Evolutionary conservation across 2,888 invertebrate species (phyloP), one percentile per base, ranked within the genome.

Genomic region (Kryphioiulus occultus): DNA sequence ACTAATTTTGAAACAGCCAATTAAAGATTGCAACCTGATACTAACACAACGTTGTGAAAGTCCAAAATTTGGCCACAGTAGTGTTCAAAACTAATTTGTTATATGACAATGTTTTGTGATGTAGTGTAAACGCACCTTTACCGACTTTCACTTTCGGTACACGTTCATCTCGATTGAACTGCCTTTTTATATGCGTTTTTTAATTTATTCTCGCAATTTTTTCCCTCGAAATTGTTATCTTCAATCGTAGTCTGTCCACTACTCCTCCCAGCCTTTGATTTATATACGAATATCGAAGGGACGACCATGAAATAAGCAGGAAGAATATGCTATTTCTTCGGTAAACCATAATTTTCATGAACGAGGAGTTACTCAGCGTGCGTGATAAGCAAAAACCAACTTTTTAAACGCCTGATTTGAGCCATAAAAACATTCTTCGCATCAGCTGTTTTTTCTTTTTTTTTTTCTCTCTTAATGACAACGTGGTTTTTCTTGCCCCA

Each of bases 401-500:
- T 68, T 68, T 12, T 68, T 53, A 53, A 53, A 68, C 59, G 59
- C 59, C 19, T 68, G 59, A 68, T 68, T 68, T 68, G 22, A 68
- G 22, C 59, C 22, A 22, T 68, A 68, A 68, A 68, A 22, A 68
- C 59, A 0, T 26, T 68, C 22, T 68, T 68, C 22, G 26, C 22
- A 22, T 68, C 22, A 22, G 22, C 22, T 9, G 59, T 26, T 68
- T 26, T 44, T 44, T 44, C 10, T 1, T 10, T 10, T 10, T n/a
- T 59, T 53, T 44, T 44, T 44, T 44, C 4, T 10, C 44, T 10
- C 4, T 59, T 59, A 7, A 59, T 59, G n/a, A 59, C 22, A 22
- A 22, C 59, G 3, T 59, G 59, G 3, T 19, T 53, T n/a, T 53
- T 53, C n/a, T 19, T 53, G 15, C 44, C 44, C 12, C 1, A 10